Base-by-base conservation (phyloP, 2,888 invertebrate species). In the Polydrusus cervinus region DNA sequence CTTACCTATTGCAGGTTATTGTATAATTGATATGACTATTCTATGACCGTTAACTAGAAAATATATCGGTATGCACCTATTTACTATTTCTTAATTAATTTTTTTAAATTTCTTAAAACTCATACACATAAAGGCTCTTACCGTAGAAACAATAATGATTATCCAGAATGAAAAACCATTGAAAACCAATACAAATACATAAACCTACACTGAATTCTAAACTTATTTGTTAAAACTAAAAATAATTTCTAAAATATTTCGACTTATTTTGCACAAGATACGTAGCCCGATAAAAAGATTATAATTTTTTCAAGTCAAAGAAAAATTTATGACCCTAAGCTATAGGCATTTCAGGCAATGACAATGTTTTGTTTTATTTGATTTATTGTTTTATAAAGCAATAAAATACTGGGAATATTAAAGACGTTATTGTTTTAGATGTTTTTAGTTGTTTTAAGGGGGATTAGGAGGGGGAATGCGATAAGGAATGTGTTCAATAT, bases 271-370 rank as follows among this genome's bases (percentile, higher is more conserved):
- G 47, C 47, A 16, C 1, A 45, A 49, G 16, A 20, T 49, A 49
- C 49, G 64, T 49, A 49, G n/a, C 6, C 34, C 18, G 71, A 71
- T 65, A 65, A 72, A 65, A 30, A 55, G 51, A 43, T 65, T 64
- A 64, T 49, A 18, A 55, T 60, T 38, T 60, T 55, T 34, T 14
- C 1, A 71, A 71, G 64, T 65, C 55, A 34, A 66, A 72, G 66
- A 65, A 16, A 18, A 60, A 72, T 72, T 72, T 72, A 72, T 72
- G 55, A 38, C 66, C 16, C 14, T 72, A 72, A 66, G 65, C 71
- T 66, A 43, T 43, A 45, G 38, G 57, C 45, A 18, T n/a, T 66
- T 65, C 34, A 49, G 25, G 16, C 18, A 43, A 65, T 70, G 69
- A 49, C 74, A 57, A 65, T 55, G 68, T 69, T 69, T 62, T 62